phyloP scores from a whole-genome alignment of 1,140 invertebrate genomes.

The Acromyrmex charruanus region DNA sequence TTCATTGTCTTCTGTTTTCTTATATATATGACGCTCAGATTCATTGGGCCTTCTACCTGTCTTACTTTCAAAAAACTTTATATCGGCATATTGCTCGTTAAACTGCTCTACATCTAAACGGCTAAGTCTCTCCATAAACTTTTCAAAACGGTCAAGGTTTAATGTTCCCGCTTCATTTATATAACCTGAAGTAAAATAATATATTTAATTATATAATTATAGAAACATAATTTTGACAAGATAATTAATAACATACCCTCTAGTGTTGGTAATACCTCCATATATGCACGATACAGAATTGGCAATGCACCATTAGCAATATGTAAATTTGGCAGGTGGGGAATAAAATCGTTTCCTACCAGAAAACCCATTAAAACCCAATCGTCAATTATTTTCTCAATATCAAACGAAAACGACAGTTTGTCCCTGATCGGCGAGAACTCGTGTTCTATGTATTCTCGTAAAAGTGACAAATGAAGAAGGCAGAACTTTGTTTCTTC shows the following conservation, averaged over 20 bases:
- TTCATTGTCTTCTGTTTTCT: conserved; percentile 70
- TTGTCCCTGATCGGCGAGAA: conserved; percentile 92
- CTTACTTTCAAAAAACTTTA: conserved; percentile 95
- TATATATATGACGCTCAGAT: conserved; percentile 67
- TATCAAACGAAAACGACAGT: conserved; percentile 85
- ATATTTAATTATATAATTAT: conserved; percentile 38
- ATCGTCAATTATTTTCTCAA: conserved; percentile 92
- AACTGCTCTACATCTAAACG: conserved; percentile 95
- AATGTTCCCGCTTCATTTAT: conserved; percentile 96
- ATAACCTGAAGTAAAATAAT: conserved; percentile 89
- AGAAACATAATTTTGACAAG: background rate
- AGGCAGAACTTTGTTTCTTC: conserved; percentile 98
- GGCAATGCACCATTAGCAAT: conserved; percentile 96
- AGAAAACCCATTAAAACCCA: conserved; percentile 98
- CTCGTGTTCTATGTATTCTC: conserved; percentile 97
- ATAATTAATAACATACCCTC: conserved; percentile 88
- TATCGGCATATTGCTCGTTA: conserved; percentile 93
- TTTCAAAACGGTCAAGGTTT: conserved; percentile 94
- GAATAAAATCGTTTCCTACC: conserved; percentile 99
- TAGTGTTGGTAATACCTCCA: conserved; percentile 93
- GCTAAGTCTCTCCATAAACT: conserved; percentile 93
- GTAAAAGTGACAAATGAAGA: conserved; percentile 95
- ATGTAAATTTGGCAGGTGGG: conserved; percentile 97
- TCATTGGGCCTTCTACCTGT: conserved; percentile 87
- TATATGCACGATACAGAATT: conserved; percentile 95